Evolutionary conservation across 2,113 vertebrate genomes (phyloP).

Genomic region (Oenanthe melanoleuca): DNA sequence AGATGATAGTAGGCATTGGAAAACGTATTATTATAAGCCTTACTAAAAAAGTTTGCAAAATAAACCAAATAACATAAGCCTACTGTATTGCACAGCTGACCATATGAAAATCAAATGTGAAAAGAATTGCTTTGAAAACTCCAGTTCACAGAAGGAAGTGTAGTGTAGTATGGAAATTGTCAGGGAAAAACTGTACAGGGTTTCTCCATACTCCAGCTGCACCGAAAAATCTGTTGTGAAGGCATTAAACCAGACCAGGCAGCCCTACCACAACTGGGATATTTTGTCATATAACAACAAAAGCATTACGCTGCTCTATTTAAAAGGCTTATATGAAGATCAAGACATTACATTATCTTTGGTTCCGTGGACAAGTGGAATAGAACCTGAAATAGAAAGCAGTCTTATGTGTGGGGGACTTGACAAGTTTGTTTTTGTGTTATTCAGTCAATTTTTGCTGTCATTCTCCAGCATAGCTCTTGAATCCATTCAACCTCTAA

Average conservation of each 20-base stretch:
- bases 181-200: not conserved
- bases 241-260: not conserved
- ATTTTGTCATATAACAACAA: not conserved
- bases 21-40: not conserved
- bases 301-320: not conserved
- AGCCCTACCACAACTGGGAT: not conserved
- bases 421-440: not conserved
- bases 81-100: not conserved
- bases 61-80: not conserved
- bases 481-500: conserved; percentile 2
- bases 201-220: not conserved
- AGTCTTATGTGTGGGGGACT: not conserved
- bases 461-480: not conserved
- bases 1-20: not conserved
- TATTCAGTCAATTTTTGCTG: not conserved
- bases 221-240: not conserved
- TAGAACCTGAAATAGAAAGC: not conserved
- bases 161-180: not conserved
- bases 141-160: not conserved
- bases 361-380: not conserved
- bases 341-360: not conserved
- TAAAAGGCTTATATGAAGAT: not conserved
- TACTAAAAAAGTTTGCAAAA: not conserved
- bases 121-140: not conserved
- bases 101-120: not conserved